phyloP scores from a whole-genome alignment of 2,797 vertebrate genomes.

The Scolopax rusticola region DNA sequence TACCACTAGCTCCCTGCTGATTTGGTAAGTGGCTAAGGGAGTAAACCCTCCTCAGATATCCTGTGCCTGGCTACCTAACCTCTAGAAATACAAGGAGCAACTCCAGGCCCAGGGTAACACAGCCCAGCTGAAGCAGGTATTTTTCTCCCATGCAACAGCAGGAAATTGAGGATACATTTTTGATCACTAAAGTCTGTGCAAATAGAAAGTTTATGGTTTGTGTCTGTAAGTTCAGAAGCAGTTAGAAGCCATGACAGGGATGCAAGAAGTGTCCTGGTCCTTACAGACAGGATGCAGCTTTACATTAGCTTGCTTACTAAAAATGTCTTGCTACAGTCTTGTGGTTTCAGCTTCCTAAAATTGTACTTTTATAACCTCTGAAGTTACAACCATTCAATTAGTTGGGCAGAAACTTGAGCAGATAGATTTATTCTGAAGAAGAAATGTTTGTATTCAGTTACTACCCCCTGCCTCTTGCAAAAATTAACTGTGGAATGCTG shows the following conservation, averaged over 20 bases:
- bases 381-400: neutral
- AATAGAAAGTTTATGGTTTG: neutral
- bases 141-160: neutral
- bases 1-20: neutral
- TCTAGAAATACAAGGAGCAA: neutral
- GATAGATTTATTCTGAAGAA: neutral
- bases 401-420: neutral
- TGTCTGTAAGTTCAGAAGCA: neutral
- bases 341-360: neutral
- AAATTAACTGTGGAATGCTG: neutral
- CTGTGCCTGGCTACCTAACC: neutral
- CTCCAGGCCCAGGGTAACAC: neutral
- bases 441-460: neutral
- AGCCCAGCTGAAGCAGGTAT: neutral
- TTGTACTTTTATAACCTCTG: neutral
- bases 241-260: neutral
- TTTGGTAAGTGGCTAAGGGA: neutral
- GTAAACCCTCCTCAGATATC: neutral
- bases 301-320: neutral
- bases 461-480: neutral
- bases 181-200: neutral
- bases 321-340: neutral
- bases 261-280: neutral
- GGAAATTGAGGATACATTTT: neutral
- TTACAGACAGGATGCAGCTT: neutral